phyloP scores from a whole-genome alignment of 2,113 vertebrate genomes.

The Glaucidium brasilianum region DNA sequence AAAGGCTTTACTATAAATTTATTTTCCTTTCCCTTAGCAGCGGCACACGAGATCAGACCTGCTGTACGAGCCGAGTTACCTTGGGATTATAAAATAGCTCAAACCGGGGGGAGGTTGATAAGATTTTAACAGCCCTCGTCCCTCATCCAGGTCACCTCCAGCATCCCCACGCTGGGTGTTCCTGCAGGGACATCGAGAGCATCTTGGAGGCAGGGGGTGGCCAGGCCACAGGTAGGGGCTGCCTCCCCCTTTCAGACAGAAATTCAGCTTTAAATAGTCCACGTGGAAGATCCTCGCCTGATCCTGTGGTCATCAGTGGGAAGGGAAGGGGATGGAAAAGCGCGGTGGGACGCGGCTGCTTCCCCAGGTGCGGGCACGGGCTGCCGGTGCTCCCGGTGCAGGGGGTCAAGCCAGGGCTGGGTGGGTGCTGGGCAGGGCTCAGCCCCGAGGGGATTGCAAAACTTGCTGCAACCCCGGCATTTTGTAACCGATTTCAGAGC shows the following conservation, averaged over 20 bases:
- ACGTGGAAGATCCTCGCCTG: background rate
- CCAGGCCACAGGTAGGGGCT: background rate
- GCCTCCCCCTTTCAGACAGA: background rate
- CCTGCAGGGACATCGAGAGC: fast-evolving
- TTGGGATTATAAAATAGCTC: background rate
- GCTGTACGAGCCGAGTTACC: fast-evolving
- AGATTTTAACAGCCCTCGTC: too few species aligned
- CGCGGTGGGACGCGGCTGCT: fast-evolving
- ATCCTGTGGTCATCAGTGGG: background rate
- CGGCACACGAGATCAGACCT: fast-evolving
- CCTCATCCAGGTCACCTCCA: background rate
- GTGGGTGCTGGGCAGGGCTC: background rate
- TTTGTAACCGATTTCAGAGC: fast-evolving
- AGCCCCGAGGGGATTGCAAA: background rate
- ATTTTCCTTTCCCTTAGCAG: background rate
- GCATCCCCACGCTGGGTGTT: background rate
- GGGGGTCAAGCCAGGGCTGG: background rate
- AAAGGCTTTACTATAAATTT: background rate
- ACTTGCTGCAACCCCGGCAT: fast-evolving
- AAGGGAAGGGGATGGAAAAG: background rate
- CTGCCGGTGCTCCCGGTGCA: fast-evolving
- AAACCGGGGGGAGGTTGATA: fast-evolving
- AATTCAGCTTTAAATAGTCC: background rate
- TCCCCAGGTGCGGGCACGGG: background rate
- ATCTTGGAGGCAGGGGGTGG: background rate